Evolutionary conservation across 2,888 invertebrate species (phyloP), one percentile per base, ranked within the genome.

Genomic region (Caenorhabditis doughertyi): DNA sequence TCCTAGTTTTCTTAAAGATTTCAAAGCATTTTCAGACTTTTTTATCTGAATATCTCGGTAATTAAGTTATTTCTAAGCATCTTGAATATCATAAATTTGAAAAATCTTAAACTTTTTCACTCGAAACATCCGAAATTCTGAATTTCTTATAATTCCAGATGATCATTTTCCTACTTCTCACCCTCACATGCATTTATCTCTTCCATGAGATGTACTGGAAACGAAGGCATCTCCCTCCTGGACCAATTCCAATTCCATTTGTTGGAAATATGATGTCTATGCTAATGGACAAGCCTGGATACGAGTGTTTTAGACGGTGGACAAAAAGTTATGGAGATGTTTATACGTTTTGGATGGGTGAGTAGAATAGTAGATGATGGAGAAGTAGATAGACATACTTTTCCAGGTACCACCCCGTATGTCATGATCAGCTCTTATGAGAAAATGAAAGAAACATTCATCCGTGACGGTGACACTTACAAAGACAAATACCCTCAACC

Each of bases 171-270:
- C 44, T 79, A 4, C 47, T 79, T 25, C 47, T 65, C 21, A 55
- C 70, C 16, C 3, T 42, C 0, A 8, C 70, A 3, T 18, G 29
- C 13, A 18, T 32, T 0, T 68, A 29, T 8, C 9, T 83, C 2
- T 49, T 64, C 53, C 56, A 83, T 47, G 70, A 83, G 27, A 5
- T 73, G 11, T 79, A 74, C 49, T 83, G 83, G 83, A 83, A 83
- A 27, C 53, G 83, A 23, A 51, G 81, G 21, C 53, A 80, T 64
- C 32, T 82, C n/a, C 84, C 84, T 11, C 84, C 85, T 23, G 85
- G 82, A 49, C 82, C 84, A 3, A 65, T 47, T 18, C 84, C 84
- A 5, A 18, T 80, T 2, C 82, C 82, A 21, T 18, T 84, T 16
- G n/a, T 84, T 18, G 84, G 84, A 13, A 84, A 82, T 32, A 5